Evolutionary conservation across 2,888 invertebrate species (phyloP).

Genomic region (Xanthia icteritia): DNA sequence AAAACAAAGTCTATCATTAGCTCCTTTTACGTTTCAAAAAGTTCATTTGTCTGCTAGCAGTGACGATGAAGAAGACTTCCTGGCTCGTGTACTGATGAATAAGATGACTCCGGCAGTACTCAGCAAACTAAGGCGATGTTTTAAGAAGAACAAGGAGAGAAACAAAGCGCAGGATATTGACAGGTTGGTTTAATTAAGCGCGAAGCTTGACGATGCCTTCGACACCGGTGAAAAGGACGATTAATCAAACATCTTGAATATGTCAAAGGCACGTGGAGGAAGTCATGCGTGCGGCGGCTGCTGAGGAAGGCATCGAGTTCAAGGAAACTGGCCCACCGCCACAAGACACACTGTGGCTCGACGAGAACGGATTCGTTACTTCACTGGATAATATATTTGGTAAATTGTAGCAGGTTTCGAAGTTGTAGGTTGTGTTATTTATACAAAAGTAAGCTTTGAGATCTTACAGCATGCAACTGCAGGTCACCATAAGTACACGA

Average conservation of each 20-base stretch:
- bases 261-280: conserved; percentile 80
- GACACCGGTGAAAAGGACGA: neutral
- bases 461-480: conserved; percentile 16
- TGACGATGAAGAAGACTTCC: conserved; percentile 79
- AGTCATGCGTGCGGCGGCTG: conserved; percentile 83
- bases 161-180: conserved; percentile 76
- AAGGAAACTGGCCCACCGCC: conserved; percentile 59
- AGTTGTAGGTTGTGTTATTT: neutral
- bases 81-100: conserved; percentile 80
- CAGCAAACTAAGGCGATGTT: conserved; percentile 80
- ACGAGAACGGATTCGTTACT: conserved; percentile 78
- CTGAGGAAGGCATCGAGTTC: conserved; percentile 86
- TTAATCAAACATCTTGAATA: neutral
- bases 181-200: conserved; percentile 67
- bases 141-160: conserved; percentile 77
- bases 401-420: conserved; percentile 48
- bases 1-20: neutral
- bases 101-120: conserved; percentile 83
- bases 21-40: neutral
- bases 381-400: conserved; percentile 83
- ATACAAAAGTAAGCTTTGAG: neutral
- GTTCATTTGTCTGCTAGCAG: conserved; percentile 46
- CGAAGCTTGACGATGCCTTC: no score
- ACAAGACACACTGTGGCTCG: conserved; percentile 77
- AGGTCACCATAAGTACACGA: conserved; percentile 83